These are phyloP conservation scores for Argentina silus DNA, from an alignment of 2,797 vertebrate genomes.

Conservation along the genomic window DNA sequence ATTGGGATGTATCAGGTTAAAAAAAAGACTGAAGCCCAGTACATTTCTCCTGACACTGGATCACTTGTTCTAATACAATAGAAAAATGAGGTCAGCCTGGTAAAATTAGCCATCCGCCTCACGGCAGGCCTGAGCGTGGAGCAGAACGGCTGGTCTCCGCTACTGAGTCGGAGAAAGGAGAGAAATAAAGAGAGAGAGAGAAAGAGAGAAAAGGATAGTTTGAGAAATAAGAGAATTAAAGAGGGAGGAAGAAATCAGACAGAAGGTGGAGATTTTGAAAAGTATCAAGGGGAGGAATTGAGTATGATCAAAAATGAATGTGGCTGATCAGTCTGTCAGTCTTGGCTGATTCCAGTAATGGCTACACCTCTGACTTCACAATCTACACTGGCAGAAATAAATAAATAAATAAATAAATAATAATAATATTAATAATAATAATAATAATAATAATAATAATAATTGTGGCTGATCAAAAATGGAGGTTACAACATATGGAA, in stretches of 20 bases:
- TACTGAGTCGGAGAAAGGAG: slow-evolving; percentile 31
- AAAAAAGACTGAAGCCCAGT: slow-evolving; percentile 39
- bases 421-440: too few species aligned
- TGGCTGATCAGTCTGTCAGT: too few species aligned
- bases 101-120: slow-evolving; percentile 61
- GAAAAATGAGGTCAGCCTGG: slow-evolving; percentile 57
- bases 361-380: too few species aligned
- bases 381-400: too few species aligned
- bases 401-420: too few species aligned
- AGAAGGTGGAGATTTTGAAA: neutral
- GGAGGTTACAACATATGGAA: too few species aligned
- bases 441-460: too few species aligned
- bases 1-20: slow-evolving; percentile 54
- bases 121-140: slow-evolving; percentile 52
- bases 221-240: neutral
- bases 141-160: slow-evolving; percentile 37
- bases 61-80: slow-evolving; percentile 69
- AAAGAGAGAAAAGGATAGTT: neutral
- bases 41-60: slow-evolving; percentile 68
- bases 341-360: too few species aligned
- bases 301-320: too few species aligned
- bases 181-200: slow-evolving; percentile 38
- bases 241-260: neutral
- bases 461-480: too few species aligned
- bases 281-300: too few species aligned